Base-by-base conservation (phyloP, 2,888 invertebrate species). In the Cataglyphis rosenhaueri region DNA sequence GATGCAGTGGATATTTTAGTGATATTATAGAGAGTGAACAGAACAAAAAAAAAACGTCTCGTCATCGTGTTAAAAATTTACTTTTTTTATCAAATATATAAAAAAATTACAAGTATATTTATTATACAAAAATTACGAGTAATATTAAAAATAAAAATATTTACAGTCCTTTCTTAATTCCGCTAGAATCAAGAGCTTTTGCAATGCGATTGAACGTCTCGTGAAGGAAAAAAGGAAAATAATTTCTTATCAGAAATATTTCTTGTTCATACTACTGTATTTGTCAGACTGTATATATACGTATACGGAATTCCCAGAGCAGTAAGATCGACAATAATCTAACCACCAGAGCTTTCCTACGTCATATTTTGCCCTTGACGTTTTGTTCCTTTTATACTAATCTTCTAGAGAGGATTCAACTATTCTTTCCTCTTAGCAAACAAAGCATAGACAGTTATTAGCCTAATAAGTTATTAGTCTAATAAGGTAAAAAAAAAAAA, bases 321-420 rank as follows among this genome's bases (percentile, higher is more conserved):
- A 61, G 61, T 9, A 41, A 25, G 18, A 75, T 41, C 48, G 75
- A 70, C 73, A 64, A 84, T 88, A 85, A 74, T 71, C 84, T 83
- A 84, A 64, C 59, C 66, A 44, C 29, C 9, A 81, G 74, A 81
- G 74, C 25, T 74, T 86, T 52, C 25, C 41, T 25, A 8, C 15
- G 15, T n/a, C 10, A 29, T 66, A 70, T 59, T 29, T 70, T 32
- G 48, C 65, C 66, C 68, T 82, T 73, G 73, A 32, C 41, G 48
- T 84, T 82, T 73, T 44, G 32, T 38, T 70, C 2, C 21, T 59
- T 81, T 55, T 6, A n/a, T 52, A 5, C n/a, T 55, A 48, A 35
- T 75, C 61, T 81, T 64, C 41, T 25, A 73, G 62, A 75, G 61
- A 82, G 41, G 62, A 35, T 48, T 18, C 9, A 52, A 6, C 29